Evolutionary conservation across 2,888 invertebrate genomes (phyloP).

Genomic region (Camponotus fellah): DNA sequence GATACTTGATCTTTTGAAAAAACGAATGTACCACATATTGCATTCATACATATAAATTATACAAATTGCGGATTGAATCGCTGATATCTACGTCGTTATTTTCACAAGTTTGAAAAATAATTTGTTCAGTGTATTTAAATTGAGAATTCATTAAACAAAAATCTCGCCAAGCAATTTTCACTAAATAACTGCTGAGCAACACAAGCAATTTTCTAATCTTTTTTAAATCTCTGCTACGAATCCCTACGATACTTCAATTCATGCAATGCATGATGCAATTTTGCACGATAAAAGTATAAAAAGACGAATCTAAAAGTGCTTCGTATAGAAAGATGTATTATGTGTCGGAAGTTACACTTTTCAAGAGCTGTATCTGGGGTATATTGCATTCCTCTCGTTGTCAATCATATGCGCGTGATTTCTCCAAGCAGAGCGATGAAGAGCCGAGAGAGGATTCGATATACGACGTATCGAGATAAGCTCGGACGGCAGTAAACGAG

Average conservation of each 20-base stretch:
- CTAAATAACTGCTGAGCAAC: not conserved
- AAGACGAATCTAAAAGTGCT: not conserved
- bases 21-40: not conserved
- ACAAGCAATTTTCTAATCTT: not conserved
- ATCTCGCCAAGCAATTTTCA: not conserved
- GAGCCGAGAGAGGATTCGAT: not conserved
- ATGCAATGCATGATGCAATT: not conserved
- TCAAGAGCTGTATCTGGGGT: not conserved
- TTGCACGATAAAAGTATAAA: not conserved
- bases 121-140: not conserved
- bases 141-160: slow-evolving; percentile 9
- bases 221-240: not conserved
- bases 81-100: not conserved
- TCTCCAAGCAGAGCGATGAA: not conserved
- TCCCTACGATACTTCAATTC: not conserved
- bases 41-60: not conserved
- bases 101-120: not conserved
- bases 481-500: not conserved
- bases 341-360: not conserved
- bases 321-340: not conserved
- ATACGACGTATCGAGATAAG: slow-evolving; percentile 31
- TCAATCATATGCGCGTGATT: slow-evolving; percentile 23
- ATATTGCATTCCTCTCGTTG: not conserved
- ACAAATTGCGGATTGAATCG: not conserved
- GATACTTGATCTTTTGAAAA: slow-evolving; percentile 35